Evolutionary conservation across 35 echinoderm and acorn worm genomes (phyloP).

Genomic region (Hemicentrotus pulcherrimus): DNA sequence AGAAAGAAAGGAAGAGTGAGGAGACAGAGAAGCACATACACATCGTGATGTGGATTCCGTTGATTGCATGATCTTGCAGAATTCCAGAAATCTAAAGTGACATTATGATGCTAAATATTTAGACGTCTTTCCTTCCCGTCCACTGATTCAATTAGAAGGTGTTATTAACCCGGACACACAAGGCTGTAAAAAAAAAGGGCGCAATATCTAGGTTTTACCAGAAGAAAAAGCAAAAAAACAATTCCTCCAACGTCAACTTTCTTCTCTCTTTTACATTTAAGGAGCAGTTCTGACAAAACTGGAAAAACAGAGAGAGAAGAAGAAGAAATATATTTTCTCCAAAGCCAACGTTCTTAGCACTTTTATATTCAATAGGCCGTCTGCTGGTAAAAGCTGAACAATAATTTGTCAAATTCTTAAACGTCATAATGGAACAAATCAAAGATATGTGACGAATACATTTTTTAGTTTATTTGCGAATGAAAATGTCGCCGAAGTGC

Average conservation of each 20-base stretch:
- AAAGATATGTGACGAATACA: not conserved
- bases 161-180: not conserved
- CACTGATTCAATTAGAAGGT: not conserved
- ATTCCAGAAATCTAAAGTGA: not conserved
- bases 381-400: no score
- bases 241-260: no score
- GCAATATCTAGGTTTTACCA: not conserved
- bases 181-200: not conserved
- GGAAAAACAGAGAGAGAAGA: no score
- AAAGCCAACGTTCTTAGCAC: no score
- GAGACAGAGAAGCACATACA: not conserved
- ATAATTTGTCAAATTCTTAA: not conserved
- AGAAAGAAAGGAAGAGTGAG: not conserved
- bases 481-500: not conserved
- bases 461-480: not conserved
- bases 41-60: not conserved
- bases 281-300: no score
- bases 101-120: slow-evolving; percentile 5
- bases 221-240: not conserved
- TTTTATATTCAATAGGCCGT: no score
- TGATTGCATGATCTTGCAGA: not conserved
- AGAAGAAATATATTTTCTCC: no score
- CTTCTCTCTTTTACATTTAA: no score
- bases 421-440: not conserved
- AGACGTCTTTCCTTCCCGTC: not conserved